A percentile compares a stretch with the other conserved stretches of the same genome.
phyloP scores from a whole-genome alignment of 2,888 invertebrate genomes.

The Lucinisca nassula region DNA sequence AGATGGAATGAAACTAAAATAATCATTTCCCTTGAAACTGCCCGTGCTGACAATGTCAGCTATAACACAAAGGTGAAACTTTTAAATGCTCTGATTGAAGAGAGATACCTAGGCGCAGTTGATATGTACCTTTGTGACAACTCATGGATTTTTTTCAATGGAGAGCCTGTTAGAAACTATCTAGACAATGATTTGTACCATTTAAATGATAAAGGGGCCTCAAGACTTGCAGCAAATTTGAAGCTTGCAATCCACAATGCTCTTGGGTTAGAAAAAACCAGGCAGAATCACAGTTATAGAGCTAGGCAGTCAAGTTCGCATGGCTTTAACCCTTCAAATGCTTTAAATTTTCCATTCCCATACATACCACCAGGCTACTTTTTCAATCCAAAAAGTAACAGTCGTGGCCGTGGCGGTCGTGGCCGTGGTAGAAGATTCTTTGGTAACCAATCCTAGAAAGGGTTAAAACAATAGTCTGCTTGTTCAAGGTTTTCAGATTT shows the following conservation, averaged over 20 bases:
- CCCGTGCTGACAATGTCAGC: neutral
- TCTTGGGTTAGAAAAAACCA: neutral
- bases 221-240: neutral
- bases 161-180: neutral
- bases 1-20: constrained; percentile 4
- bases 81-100: neutral
- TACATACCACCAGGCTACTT: neutral
- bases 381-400: neutral
- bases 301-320: neutral
- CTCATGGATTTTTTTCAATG: neutral
- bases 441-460: too few species aligned
- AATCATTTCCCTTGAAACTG: neutral
- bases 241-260: neutral
- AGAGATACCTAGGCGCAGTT: neutral
- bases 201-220: neutral
- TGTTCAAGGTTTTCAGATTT: too few species aligned
- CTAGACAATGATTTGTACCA: neutral
- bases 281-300: neutral
- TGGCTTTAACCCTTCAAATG: neutral
- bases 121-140: neutral
- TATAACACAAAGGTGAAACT: neutral
- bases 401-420: neutral
- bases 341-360: neutral
- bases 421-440: neutral
- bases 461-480: too few species aligned